Percentiles rank a stretch among this genome's conserved stretches.
Conservation (phyloP, 1,140 invertebrate species). For the Drosophila serrata region DNA sequence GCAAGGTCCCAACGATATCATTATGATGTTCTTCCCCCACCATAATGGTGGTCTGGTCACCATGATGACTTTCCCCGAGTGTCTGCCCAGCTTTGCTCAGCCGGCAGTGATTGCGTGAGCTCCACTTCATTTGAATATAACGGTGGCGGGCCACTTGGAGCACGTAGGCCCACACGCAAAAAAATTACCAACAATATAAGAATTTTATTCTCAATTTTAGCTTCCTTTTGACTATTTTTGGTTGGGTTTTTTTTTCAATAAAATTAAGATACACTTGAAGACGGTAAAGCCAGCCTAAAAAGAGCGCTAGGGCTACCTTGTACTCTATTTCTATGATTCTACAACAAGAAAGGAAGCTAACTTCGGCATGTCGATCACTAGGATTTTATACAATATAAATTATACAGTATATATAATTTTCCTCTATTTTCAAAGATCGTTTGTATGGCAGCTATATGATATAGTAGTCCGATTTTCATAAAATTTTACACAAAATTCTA, state of each 20-base stretch:
- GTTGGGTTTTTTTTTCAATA: too few relatives aligned
- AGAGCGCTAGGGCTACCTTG: background rate
- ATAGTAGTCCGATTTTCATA: too few relatives aligned
- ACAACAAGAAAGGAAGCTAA: too few relatives aligned
- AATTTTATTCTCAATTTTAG: background rate
- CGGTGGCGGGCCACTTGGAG: slow-evolving; percentile 44
- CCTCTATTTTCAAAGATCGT: too few relatives aligned
- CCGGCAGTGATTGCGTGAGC: slow-evolving; percentile 40
- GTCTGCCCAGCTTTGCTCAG: slow-evolving; percentile 12
- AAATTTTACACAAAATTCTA: too few relatives aligned
- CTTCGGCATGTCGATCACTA: too few relatives aligned
- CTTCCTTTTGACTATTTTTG: background rate
- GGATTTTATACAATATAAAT: too few relatives aligned
- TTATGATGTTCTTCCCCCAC: slow-evolving; percentile 19
- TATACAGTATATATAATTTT: too few relatives aligned
- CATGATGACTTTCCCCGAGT: slow-evolving; percentile 36
- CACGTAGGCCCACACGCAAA: slow-evolving; percentile 45
- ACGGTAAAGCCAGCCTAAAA: background rate
- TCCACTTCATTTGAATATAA: slow-evolving; percentile 55
- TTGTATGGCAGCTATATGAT: too few relatives aligned
- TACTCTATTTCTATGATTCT: too few relatives aligned
- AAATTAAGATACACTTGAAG: too few relatives aligned
- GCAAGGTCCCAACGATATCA: slow-evolving; percentile 28
- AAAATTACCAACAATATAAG: background rate
- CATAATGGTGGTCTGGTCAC: slow-evolving; percentile 34